Base-by-base conservation (phyloP, 2,113 vertebrate genomes). In the Microcebus jonahi region DNA sequence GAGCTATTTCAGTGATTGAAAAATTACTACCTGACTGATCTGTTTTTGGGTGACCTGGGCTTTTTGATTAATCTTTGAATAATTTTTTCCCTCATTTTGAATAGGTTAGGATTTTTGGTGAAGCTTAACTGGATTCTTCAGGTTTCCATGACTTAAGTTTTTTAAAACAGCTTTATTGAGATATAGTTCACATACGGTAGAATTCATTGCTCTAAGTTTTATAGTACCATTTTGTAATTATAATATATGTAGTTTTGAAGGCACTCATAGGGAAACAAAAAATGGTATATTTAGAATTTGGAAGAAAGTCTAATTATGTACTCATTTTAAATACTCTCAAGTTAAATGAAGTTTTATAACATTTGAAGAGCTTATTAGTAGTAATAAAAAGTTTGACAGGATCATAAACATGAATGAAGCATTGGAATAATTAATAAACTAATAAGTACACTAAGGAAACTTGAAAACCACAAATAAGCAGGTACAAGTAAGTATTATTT, bases 11-110 rank as follows among this genome's bases (percentile, higher is more conserved):
- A 80, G 36, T 85, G 42, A 45, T n/a, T 73, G 48, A 21, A 63
- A 63, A 89, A 65, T 70, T 84, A 12, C 14, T 82, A 17, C 42
- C 68, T 67, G 36, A 55, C 83, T 45, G 61, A 15, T 77, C 45
- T 88, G 10, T 12, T 94, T 84, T 71, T 13, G 61, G 23, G 3
- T 94, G 48, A 65, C 63, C 7, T 75, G 27, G 53, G n/a, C n/a
- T 94, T 95, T 95, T 95, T 73, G 15, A 5, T 96, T 90, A 83
- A 67, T 68, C 34, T 95, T 88, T 89, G 27, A 85, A 68, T 90
- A 71, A 25, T 48, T 27, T 81, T 75, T 45, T 6, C 3, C 10
- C 5, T 96, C 15, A 53, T 71, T 92, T 92, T 91, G 55, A 88
- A 61, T 87, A 92, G 79, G 39, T 94, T 34, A 94, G 50, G 12